Conservation (phyloP, 2,113 vertebrate species). For the Ahaetulla prasina region DNA sequence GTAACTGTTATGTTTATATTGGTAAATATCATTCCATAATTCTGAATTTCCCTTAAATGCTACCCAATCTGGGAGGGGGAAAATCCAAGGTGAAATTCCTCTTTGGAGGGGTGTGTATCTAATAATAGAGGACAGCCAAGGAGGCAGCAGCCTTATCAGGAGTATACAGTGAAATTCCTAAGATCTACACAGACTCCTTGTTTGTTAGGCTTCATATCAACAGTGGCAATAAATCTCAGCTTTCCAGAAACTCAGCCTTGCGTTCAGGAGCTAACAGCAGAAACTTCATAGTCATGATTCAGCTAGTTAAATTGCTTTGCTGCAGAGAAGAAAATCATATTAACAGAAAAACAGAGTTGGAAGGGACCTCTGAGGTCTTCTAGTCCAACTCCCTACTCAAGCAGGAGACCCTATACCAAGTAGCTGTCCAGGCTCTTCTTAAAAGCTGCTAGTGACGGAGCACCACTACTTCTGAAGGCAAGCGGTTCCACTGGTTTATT, state of each 20-base stretch:
- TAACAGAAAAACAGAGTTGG: neutral
- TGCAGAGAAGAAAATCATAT: neutral
- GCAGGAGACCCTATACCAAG: neutral
- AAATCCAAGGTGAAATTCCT: neutral
- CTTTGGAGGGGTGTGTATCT: neutral
- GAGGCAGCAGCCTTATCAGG: neutral
- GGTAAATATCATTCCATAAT: neutral
- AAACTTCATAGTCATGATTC: neutral
- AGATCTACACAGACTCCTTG: neutral
- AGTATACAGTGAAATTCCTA: neutral
- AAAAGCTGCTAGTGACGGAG: neutral
- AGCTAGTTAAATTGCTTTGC: neutral
- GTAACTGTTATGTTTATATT: neutral
- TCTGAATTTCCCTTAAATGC: neutral
- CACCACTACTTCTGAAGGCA: neutral
- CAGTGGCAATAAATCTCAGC: neutral
- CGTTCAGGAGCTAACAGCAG: neutral
- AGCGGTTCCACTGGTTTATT: neutral
- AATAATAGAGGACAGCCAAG: neutral
- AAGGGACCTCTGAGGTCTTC: too few relatives aligned
- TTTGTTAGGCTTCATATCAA: neutral
- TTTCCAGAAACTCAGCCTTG: neutral
- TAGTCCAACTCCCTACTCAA: neutral
- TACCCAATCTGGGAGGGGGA: neutral
- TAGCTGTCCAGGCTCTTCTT: neutral